Conservation (phyloP, 2,888 invertebrate species). For the Patella ulyssiponensis region DNA sequence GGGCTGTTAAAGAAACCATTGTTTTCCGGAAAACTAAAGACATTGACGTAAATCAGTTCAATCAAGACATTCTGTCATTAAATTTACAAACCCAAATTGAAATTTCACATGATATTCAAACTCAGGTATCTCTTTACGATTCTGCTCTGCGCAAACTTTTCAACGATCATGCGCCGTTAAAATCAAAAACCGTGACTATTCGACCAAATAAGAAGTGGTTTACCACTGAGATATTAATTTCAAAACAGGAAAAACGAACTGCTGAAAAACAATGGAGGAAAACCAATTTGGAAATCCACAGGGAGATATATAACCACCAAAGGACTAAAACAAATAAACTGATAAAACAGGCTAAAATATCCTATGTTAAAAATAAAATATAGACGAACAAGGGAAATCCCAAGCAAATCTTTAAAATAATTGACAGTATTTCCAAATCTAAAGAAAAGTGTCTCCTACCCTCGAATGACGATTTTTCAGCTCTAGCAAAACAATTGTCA, state of each 20-base stretch:
- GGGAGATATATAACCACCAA: not conserved
- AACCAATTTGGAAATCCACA: slow-evolving; percentile 3
- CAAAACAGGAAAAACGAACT: slow-evolving; percentile 2
- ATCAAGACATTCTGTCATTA: not conserved
- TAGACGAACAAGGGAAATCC: not conserved
- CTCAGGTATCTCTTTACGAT: not conserved
- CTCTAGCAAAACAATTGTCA: not conserved
- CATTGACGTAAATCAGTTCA: slow-evolving; percentile 1
- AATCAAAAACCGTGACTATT: slow-evolving; percentile 6
- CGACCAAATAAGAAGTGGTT: not conserved
- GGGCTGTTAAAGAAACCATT: not conserved
- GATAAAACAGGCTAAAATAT: not conserved
- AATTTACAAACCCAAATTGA: not conserved
- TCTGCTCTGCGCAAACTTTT: not conserved
- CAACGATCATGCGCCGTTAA: not conserved
- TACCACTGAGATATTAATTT: not conserved
- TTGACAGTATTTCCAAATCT: not conserved
- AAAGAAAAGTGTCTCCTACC: not conserved
- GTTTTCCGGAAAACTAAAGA: not conserved
- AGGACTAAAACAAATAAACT: not conserved
- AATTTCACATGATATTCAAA: not conserved
- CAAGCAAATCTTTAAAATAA: not conserved
- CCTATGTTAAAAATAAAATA: not conserved
- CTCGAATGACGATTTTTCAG: not conserved
- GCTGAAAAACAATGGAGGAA: slow-evolving; percentile 7